Evolutionary conservation across 2,113 vertebrate genomes (phyloP).

Genomic region (Apodemus speciosus): DNA sequence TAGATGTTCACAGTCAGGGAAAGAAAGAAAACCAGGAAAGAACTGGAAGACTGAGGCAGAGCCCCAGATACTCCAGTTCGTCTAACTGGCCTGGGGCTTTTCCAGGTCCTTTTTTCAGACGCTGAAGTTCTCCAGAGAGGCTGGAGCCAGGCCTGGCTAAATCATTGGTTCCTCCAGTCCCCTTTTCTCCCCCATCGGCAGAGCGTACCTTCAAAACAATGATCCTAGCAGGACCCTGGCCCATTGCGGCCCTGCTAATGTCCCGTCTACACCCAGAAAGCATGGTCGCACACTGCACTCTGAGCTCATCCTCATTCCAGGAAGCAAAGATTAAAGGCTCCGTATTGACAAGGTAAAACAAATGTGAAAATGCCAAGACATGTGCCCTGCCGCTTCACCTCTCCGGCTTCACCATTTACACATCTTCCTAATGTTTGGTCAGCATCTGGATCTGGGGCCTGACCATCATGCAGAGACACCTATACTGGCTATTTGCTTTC

Average conservation of each 20-base stretch:
- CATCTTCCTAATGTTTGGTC: slow-evolving; percentile 71
- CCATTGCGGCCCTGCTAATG: not conserved
- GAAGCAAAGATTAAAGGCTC: slow-evolving; percentile 62
- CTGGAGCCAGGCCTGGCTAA: not conserved
- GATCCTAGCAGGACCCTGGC: not conserved
- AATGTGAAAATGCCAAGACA: slow-evolving; percentile 25
- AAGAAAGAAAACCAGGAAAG: not conserved
- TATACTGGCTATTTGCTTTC: slow-evolving; percentile 74
- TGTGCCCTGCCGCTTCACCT: slow-evolving; percentile 43
- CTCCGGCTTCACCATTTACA: slow-evolving; percentile 52
- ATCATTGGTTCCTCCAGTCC: not conserved
- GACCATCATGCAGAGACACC: slow-evolving; percentile 45
- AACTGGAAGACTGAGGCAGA: not conserved
- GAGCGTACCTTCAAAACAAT: not conserved
- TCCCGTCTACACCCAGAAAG: slow-evolving; percentile 7
- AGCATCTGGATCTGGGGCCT: slow-evolving; percentile 64
- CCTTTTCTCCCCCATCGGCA: not conserved
- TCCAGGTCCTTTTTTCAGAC: not conserved
- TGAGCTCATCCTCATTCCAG: slow-evolving; percentile 73
- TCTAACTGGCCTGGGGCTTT: not conserved
- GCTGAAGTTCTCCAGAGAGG: not conserved
- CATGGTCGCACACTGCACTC: not conserved
- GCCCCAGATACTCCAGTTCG: not conserved
- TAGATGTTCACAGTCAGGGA: not conserved
- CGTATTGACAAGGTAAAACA: slow-evolving; percentile 72